These are phyloP conservation scores for Steatornis caripensis DNA, from an alignment of 2,113 vertebrate species.

Conservation along the genomic window DNA sequence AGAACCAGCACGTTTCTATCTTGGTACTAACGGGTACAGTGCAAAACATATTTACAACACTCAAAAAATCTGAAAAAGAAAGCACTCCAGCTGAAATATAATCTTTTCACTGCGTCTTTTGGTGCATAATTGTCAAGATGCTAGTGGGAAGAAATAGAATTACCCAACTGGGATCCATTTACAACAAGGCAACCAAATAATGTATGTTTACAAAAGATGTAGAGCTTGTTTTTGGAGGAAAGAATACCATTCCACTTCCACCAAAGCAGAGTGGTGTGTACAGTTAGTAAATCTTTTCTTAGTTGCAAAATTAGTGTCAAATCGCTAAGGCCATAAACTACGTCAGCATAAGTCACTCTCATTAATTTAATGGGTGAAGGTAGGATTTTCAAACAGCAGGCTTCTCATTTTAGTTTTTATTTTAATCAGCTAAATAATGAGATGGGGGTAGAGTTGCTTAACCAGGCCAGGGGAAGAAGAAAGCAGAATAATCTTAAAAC, in stretches of 20 bases:
- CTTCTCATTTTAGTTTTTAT: slow-evolving; percentile 54
- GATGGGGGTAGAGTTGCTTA: slow-evolving; percentile 64
- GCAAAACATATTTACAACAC: slow-evolving; percentile 27
- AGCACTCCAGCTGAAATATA: slow-evolving; percentile 49
- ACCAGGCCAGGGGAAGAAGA: slow-evolving; percentile 65
- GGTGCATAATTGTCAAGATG: slow-evolving; percentile 36
- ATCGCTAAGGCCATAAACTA: slow-evolving; percentile 55
- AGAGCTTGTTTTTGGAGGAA: slow-evolving; percentile 51
- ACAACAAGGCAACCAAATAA: slow-evolving; percentile 52
- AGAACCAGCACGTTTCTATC: slow-evolving; percentile 48
- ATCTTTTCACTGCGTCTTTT: slow-evolving; percentile 39
- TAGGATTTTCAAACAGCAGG: slow-evolving; percentile 59
- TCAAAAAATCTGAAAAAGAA: slow-evolving; percentile 26
- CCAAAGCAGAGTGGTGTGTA: slow-evolving; percentile 29
- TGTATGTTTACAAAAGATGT: slow-evolving; percentile 55
- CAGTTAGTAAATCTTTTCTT: slow-evolving; percentile 66
- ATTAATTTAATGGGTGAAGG: slow-evolving; percentile 65
- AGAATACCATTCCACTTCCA: slow-evolving; percentile 19
- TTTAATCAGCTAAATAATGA: slow-evolving; percentile 74
- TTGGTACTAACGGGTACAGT: slow-evolving; percentile 19
- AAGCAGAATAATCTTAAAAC: slow-evolving; percentile 73
- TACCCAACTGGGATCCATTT: slow-evolving; percentile 24
- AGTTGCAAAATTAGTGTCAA: slow-evolving; percentile 65
- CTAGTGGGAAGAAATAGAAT: not conserved
- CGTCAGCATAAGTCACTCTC: slow-evolving; percentile 56